These are phyloP conservation scores for Notarius lentiginosus DNA, from an alignment of 2,113 vertebrate species.

Conservation along the genomic window DNA sequence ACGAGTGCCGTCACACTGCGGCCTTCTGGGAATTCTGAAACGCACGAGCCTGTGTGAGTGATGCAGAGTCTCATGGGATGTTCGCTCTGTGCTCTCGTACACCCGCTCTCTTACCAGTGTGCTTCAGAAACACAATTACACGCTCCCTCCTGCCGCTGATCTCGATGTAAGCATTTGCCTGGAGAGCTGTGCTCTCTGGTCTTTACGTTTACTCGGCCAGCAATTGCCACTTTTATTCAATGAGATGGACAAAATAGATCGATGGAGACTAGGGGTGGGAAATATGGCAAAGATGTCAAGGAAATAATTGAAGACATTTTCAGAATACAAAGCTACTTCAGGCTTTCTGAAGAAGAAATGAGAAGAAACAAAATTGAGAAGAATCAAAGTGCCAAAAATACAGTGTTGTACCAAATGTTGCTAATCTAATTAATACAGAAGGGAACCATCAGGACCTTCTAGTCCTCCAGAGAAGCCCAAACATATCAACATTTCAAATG, in stretches of 20 bases:
- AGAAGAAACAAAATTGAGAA: too few relatives aligned
- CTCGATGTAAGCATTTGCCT: not conserved
- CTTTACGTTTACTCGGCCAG: not conserved
- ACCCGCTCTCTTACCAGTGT: too few relatives aligned
- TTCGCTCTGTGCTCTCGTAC: not conserved
- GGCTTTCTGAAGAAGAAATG: not conserved
- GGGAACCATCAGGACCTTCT: too few relatives aligned
- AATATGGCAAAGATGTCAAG: not conserved
- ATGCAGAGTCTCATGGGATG: not conserved
- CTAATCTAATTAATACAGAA: too few relatives aligned
- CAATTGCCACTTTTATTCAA: not conserved
- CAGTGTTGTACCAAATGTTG: not conserved
- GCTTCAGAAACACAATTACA: conserved; percentile 18
- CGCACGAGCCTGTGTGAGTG: conserved; percentile 12
- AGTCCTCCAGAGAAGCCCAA: too few relatives aligned
- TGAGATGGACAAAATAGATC: not conserved
- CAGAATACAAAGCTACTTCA: not conserved
- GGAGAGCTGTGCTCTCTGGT: not conserved
- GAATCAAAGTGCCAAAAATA: not conserved
- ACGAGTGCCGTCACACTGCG: not conserved
- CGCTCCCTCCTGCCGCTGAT: not conserved
- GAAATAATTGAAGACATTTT: not conserved
- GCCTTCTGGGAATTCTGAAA: conserved; percentile 29
- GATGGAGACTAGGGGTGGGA: not conserved
- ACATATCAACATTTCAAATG: too few relatives aligned